Percentiles rank a stretch among this genome's conserved stretches.
These are phyloP conservation scores for Itoplectis maculator DNA, from an alignment of 2,888 invertebrate species.

Conservation along the genomic window DNA sequence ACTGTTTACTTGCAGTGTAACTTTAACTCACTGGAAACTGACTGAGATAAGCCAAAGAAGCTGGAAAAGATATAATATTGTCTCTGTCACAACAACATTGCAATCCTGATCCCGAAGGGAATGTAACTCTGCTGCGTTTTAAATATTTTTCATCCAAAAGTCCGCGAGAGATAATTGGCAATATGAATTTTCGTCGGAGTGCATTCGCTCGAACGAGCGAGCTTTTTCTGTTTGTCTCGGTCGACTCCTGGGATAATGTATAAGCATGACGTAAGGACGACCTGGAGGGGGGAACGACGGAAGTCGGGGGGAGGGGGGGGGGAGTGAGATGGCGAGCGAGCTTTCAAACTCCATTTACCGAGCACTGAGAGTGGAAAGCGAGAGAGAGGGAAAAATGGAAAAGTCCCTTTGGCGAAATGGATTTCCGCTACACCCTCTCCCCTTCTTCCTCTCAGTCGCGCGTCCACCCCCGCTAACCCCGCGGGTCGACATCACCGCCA, in stretches of 20 bases:
- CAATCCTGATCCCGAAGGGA: no score
- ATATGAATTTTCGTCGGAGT: background rate
- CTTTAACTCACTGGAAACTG: no score
- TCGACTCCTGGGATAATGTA: background rate
- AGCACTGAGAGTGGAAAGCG: slow-evolving; percentile 47
- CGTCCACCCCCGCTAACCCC: slow-evolving; percentile 41
- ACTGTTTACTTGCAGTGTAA: no score
- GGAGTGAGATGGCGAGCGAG: slow-evolving; percentile 53
- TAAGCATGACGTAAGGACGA: slow-evolving; percentile 1
- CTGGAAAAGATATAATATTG: no score
- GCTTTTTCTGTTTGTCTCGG: background rate
- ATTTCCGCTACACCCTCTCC: slow-evolving; percentile 62
- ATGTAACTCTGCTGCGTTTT: no score
- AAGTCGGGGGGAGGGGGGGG: background rate
- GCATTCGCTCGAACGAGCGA: background rate
- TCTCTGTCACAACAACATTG: no score
- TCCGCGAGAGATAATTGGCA: slow-evolving; percentile 2
- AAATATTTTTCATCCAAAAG: no score
- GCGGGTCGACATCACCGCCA: slow-evolving; percentile 40
- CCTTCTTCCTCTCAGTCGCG: no score
- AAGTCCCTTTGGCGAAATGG: slow-evolving; percentile 63
- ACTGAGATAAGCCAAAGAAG: no score
- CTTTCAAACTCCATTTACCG: slow-evolving; percentile 66
- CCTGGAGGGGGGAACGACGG: background rate
- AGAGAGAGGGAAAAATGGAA: slow-evolving; percentile 55